These are phyloP conservation scores for Hyposoter didymator DNA, from an alignment of 2,888 invertebrate species.

Conservation along the genomic window DNA sequence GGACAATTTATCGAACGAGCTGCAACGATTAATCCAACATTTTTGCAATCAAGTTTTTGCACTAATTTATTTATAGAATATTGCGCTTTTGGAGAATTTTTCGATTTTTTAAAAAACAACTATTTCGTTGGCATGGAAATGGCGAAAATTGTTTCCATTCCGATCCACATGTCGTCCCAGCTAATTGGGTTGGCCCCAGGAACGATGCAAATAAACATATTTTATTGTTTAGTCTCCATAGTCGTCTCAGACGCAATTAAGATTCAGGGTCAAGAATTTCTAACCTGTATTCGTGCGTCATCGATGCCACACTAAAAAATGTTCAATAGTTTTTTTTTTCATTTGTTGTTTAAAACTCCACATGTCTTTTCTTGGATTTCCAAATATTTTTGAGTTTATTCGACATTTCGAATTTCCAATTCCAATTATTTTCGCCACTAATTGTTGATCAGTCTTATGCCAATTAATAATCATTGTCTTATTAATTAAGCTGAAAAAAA, in stretches of 20 bases:
- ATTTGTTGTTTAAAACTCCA: not conserved
- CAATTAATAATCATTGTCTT: too few species aligned
- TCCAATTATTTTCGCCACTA: too few species aligned
- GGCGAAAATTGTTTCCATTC: not conserved
- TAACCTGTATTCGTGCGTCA: slow-evolving; percentile 16
- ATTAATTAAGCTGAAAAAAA: too few species aligned
- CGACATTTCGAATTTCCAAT: too few species aligned
- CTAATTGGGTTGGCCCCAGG: not conserved
- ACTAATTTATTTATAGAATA: too few species aligned
- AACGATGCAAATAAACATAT: not conserved
- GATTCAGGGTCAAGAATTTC: slow-evolving; percentile 15
- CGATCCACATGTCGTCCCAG: not conserved
- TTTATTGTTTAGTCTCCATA: slow-evolving; percentile 5
- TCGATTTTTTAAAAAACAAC: not conserved
- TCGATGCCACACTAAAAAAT: not conserved
- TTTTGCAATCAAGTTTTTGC: too few species aligned
- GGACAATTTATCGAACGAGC: not conserved
- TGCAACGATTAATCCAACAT: not conserved
- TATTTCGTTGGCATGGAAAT: not conserved
- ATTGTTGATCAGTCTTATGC: too few species aligned
- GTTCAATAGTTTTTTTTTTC: not conserved
- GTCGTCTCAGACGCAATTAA: slow-evolving; percentile 5
- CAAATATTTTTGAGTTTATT: not conserved
- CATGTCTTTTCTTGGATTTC: not conserved
- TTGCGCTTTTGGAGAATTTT: not conserved